These are phyloP conservation scores for Antennarius striatus DNA, from an alignment of 2,113 vertebrate species.

Conservation along the genomic window DNA sequence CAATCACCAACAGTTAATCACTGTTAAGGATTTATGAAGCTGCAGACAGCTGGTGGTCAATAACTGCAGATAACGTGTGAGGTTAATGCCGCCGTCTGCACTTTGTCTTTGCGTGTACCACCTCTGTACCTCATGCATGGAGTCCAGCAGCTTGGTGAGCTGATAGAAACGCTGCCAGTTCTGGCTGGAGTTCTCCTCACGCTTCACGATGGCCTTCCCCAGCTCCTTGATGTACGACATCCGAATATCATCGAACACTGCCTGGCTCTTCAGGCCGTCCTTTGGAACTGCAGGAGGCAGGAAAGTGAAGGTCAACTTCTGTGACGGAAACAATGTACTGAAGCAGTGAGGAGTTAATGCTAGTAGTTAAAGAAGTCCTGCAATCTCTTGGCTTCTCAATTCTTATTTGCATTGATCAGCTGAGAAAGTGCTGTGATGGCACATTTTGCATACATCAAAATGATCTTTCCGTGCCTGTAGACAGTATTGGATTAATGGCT, in stretches of 20 bases:
- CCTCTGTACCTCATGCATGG: slow-evolving; percentile 92
- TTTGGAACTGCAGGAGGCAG: slow-evolving; percentile 87
- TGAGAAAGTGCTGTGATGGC: slow-evolving; percentile 1
- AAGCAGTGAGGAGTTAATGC: not conserved
- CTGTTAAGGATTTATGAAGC: not conserved
- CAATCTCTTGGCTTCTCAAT: not conserved
- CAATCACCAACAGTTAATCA: not conserved
- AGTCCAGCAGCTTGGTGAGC: slow-evolving; percentile 97
- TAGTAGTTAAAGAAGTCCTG: too few relatives aligned
- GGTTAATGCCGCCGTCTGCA: not conserved
- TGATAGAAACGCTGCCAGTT: slow-evolving; percentile 99
- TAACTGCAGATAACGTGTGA: not conserved
- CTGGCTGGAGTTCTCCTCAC: slow-evolving; percentile 98
- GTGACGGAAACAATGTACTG: not conserved
- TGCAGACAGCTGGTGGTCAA: slow-evolving; percentile 3
- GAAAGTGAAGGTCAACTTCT: slow-evolving; percentile 15
- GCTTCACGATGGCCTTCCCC: slow-evolving; percentile 97
- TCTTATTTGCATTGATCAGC: not conserved
- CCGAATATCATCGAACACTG: slow-evolving; percentile 95
- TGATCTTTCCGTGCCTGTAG: not conserved
- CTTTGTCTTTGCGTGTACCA: not conserved
- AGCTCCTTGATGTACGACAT: slow-evolving; percentile 99
- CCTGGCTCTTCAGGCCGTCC: slow-evolving; percentile 95
- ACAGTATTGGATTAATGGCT: slow-evolving; percentile 18
- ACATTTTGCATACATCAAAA: slow-evolving; percentile 9